Evolutionary conservation across 2,888 invertebrate genomes (phyloP), one percentile per base, ranked within the genome.

Genomic region (Aphodius granarius): DNA sequence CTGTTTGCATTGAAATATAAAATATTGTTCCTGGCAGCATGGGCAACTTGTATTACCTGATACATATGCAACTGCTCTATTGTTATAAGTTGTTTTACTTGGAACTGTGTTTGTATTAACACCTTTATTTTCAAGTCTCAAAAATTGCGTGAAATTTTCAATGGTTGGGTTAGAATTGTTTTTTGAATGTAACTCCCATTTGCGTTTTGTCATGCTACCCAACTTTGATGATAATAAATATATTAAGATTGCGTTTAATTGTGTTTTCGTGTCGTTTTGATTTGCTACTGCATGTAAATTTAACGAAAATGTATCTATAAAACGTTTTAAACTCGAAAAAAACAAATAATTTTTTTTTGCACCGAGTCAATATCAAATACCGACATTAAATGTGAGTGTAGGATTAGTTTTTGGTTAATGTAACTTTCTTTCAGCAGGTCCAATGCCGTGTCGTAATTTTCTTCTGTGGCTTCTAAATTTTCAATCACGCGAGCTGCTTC

Each of bases 391-490:
- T 72, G 73, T 63, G 19, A 18, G 20, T 72, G 18, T n/a, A 72
- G n/a, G 13, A 62, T 63, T 72, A 72, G 22, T 9, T 9, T 18
- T 64, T 62, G 1, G 63, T 72, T 64, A 63, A 63, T 63, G 63
- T 62, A 72, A n/a, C 64, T 4, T 9, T 63, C 21, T 18, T n/a
- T 43, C 2, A 64, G 63, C 20, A 72, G 63, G 19, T 72, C 64
- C 73, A 6, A 72, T 17, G 73, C 73, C 13, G 63, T 63, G 2
- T 64, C 64, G 5, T 72, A 72, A 72, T 72, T 72, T 72, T 17
- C 43, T 6, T 72, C 63, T 6, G 43, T 64, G 1, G 15, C 62
- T 20, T 72, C 73, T 19, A 72, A 63, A 15, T n/a, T 18, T 43
- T 72, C 63, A 16, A 72, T 64, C 0, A 72, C 63, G 17, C 16